These are phyloP conservation scores for Odiellus spinosus DNA, from an alignment of 2,888 invertebrate species.

Conservation along the genomic window DNA sequence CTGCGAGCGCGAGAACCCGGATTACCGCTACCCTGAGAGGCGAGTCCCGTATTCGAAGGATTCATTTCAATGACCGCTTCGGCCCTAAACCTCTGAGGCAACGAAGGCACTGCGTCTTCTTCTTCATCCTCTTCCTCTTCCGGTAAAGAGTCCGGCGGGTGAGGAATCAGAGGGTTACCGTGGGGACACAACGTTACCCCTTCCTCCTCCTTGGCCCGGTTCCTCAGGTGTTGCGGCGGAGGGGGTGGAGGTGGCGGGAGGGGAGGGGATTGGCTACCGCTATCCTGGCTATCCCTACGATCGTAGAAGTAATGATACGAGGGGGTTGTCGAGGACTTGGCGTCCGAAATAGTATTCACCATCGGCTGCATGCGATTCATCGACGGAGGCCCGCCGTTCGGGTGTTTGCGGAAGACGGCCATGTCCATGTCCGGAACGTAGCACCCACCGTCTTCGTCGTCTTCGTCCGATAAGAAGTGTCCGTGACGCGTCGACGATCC, in stretches of 20 bases:
- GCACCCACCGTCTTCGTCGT: slow-evolving; percentile 14
- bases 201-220: slow-evolving; percentile 3
- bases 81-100: slow-evolving; percentile 7
- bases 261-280: slow-evolving; percentile 14
- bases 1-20: slow-evolving; percentile 8
- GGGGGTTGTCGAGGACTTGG: slow-evolving; percentile 1
- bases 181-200: slow-evolving; percentile 1
- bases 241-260: slow-evolving; percentile 21
- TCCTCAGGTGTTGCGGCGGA: slow-evolving; percentile 15
- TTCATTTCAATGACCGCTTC: slow-evolving; percentile 11
- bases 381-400: slow-evolving; percentile 9
- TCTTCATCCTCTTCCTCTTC: slow-evolving; percentile 6
- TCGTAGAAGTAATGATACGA: slow-evolving; percentile 14
- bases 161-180: slow-evolving; percentile 1
- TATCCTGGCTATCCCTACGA: slow-evolving; percentile 10
- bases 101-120: slow-evolving; percentile 7
- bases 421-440: slow-evolving; percentile 18
- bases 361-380: not conserved
- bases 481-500: slow-evolving; percentile 15
- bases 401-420: slow-evolving; percentile 11
- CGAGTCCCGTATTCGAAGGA: slow-evolving; percentile 2
- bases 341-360: too few relatives aligned
- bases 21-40: slow-evolving; percentile 5
- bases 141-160: not conserved
- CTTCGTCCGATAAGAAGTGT: slow-evolving; percentile 20